Percentiles rank a stretch among this genome's conserved stretches.
These are phyloP conservation scores for Apamea anceps DNA, from an alignment of 2,888 invertebrate species.

Conservation along the genomic window DNA sequence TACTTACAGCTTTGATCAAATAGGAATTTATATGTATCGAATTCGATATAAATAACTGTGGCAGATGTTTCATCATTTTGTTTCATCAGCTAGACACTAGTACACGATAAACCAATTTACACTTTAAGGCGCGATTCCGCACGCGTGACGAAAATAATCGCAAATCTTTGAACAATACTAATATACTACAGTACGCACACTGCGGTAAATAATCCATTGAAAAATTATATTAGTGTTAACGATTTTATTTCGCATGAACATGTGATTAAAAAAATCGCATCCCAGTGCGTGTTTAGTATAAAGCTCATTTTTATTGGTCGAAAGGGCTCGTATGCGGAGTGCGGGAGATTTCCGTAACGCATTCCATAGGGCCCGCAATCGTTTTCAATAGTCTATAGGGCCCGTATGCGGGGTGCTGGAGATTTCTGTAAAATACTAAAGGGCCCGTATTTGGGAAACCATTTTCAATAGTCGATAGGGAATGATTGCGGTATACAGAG, in stretches of 20 bases:
- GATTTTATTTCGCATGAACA: background rate
- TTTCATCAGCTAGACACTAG: background rate
- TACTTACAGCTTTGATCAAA: background rate
- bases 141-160: background rate
- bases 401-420: too few relatives aligned
- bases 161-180: background rate
- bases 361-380: background rate
- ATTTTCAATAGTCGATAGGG: background rate
- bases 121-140: background rate
- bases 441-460: background rate
- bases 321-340: too few relatives aligned
- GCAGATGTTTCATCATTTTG: background rate
- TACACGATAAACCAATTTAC: background rate
- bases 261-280: background rate
- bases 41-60: background rate
- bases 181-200: background rate
- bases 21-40: conserved; percentile 1
- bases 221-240: background rate
- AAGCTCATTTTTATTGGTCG: too few relatives aligned
- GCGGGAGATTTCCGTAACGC: background rate
- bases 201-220: background rate
- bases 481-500: background rate
- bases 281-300: too few relatives aligned
- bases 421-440: background rate
- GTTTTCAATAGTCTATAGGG: background rate